phyloP scores from a whole-genome alignment of 2,888 invertebrate genomes.

The Andricus quercusramuli region DNA sequence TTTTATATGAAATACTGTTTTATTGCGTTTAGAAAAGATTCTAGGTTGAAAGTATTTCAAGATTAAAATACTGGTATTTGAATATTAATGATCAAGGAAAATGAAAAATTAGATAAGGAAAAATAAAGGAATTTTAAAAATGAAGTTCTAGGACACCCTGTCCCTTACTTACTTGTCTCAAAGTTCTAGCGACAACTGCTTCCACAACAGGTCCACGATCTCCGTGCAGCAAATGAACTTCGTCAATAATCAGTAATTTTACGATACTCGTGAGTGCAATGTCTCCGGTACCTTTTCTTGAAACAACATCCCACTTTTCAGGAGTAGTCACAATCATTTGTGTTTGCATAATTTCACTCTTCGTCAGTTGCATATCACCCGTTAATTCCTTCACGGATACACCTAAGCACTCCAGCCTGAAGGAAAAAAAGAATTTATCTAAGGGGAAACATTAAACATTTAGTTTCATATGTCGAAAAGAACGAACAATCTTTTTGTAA shows the following conservation, averaged over 20 bases:
- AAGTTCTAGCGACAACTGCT: constrained; percentile 96
- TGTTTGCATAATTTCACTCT: constrained; percentile 95
- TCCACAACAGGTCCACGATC: constrained; percentile 99
- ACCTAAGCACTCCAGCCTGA: constrained; percentile 86
- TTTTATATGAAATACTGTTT: too few species aligned
- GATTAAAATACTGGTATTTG: too few species aligned
- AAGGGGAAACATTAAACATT: too few species aligned
- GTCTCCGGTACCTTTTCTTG: constrained; percentile 95
- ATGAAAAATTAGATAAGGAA: too few species aligned
- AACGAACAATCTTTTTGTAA: too few species aligned
- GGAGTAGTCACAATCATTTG: constrained; percentile 99
- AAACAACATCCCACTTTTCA: constrained; percentile 99
- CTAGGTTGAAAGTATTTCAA: too few species aligned
- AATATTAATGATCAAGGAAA: too few species aligned
- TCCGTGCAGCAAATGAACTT: constrained; percentile 97
- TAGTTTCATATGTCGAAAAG: too few species aligned
- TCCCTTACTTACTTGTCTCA: constrained; percentile 88
- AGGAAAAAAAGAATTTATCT: constrained; percentile 29
- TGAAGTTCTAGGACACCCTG: too few species aligned
- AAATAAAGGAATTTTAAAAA: too few species aligned
- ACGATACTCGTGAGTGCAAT: constrained; percentile 94
- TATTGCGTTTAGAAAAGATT: too few species aligned
- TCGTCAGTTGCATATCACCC: constrained; percentile 98
- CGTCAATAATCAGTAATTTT: constrained; percentile 96
- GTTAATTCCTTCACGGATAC: constrained; percentile 95